Percentiles rank a stretch among this genome's conserved stretches.
Conservation (phyloP, 2,888 invertebrate genomes). For the Isotomurus palustris region DNA sequence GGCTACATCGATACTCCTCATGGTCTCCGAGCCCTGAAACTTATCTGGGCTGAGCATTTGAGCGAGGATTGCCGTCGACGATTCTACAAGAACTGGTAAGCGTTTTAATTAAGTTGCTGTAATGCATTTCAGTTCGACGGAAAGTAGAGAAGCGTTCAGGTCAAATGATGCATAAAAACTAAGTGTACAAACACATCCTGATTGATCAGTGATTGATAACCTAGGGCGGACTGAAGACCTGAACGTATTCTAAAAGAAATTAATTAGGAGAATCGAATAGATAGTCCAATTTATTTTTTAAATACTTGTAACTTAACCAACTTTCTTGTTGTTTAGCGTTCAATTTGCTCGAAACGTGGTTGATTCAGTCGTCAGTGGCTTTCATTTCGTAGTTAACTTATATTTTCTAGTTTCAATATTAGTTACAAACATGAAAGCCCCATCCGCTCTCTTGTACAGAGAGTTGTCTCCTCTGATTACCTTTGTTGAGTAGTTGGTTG, state of each 20-base stretch:
- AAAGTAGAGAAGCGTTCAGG: slow-evolving; percentile 7
- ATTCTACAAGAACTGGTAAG: slow-evolving; percentile 99
- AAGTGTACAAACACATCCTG: slow-evolving; percentile 40
- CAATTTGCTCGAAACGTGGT: no score
- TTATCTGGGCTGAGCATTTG: slow-evolving; percentile 98
- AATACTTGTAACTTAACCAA: no score
- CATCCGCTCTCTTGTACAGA: slow-evolving; percentile 20
- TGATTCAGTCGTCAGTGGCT: slow-evolving; percentile 8
- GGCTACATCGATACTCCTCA: slow-evolving; percentile 99
- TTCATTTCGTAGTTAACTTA: no score
- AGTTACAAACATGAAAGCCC: slow-evolving; percentile 16
- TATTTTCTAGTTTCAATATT: no score
- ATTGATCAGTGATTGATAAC: slow-evolving; percentile 43
- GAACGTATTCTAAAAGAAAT: no score
- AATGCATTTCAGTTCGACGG: no score
- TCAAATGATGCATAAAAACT: slow-evolving; percentile 43
- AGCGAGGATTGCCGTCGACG: slow-evolving; percentile 97
- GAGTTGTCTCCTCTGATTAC: slow-evolving; percentile 38
- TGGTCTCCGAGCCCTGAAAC: slow-evolving; percentile 89
- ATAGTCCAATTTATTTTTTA: no score
- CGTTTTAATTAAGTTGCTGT: neutral
- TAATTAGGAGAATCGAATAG: no score
- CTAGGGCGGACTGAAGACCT: slow-evolving; percentile 44
- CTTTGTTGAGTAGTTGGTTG: neutral
- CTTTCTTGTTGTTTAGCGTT: no score